Evolutionary conservation across 2,113 vertebrate genomes (phyloP).

Genomic region (Casuarius casuarius): DNA sequence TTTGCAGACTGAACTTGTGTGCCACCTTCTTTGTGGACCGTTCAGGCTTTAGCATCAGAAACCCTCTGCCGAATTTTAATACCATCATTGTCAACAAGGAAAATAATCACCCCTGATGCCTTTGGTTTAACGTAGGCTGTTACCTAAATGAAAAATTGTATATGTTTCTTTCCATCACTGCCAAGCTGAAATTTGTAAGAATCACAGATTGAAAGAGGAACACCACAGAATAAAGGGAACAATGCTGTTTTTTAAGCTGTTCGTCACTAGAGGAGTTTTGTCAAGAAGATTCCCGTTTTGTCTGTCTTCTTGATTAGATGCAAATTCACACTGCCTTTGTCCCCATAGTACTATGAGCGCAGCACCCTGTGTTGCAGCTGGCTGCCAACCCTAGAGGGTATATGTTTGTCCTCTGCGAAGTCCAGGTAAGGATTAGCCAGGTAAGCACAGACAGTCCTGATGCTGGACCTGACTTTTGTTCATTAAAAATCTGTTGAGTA

Average conservation of each 20-base stretch:
- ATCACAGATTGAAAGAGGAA: neutral
- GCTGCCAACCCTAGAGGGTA: neutral
- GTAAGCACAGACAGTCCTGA: neutral
- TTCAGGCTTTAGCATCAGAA: neutral
- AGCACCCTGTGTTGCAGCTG: neutral
- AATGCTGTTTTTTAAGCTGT: neutral
- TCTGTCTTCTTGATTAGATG: neutral
- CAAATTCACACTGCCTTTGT: neutral
- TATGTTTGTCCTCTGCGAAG: neutral
- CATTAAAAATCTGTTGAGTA: neutral
- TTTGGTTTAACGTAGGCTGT: neutral
- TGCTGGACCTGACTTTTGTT: neutral
- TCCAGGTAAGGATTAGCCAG: neutral
- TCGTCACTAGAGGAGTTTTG: neutral
- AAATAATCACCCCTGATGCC: neutral
- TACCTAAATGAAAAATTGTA: neutral
- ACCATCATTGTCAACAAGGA: neutral
- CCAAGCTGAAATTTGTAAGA: neutral
- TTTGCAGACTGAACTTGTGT: rapidly evolving
- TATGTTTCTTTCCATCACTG: neutral
- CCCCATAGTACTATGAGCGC: no score
- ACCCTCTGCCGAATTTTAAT: neutral
- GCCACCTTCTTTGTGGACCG: rapidly evolving
- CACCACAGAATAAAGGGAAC: neutral
- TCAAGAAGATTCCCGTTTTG: neutral